Conservation (phyloP, 1,140 invertebrate genomes). For the Macrostomum lignano region DNA sequence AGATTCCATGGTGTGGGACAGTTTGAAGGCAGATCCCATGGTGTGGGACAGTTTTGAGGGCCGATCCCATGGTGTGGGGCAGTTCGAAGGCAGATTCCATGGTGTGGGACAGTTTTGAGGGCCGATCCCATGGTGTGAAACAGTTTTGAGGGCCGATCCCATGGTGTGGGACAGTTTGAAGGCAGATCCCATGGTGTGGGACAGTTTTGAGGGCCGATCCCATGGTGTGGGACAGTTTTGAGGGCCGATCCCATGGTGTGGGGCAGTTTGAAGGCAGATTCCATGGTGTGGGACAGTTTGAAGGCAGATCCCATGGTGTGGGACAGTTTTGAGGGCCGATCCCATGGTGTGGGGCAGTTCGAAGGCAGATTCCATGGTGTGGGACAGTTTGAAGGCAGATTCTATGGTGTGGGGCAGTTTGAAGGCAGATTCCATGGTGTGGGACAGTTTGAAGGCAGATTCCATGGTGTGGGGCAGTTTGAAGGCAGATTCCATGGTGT, state of each 20-base stretch:
- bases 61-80: too few species aligned
- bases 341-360: too few species aligned
- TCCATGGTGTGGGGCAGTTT: slow-evolving; percentile 29
- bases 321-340: slow-evolving; percentile 54
- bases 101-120: slow-evolving; percentile 40
- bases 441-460: slow-evolving; percentile 43
- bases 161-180: slow-evolving; percentile 37
- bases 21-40: slow-evolving; percentile 42
- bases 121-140: slow-evolving; percentile 65
- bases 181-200: slow-evolving; percentile 26
- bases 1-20: slow-evolving; percentile 7
- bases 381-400: slow-evolving; percentile 43
- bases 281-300: slow-evolving; percentile 31
- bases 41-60: slow-evolving; percentile 43
- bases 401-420: slow-evolving; percentile 29
- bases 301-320: slow-evolving; percentile 35
- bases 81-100: slow-evolving; percentile 4
- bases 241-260: slow-evolving; percentile 3
- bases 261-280: slow-evolving; percentile 43
- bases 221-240: too few species aligned
- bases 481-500: slow-evolving; percentile 36
- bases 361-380: slow-evolving; percentile 4
- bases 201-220: slow-evolving; percentile 58
- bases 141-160: too few species aligned
- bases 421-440: slow-evolving; percentile 36